Evolutionary conservation across 2,113 vertebrate species (phyloP), one percentile per base, ranked within the genome.

Genomic region (Lophochroa leadbeateri): DNA sequence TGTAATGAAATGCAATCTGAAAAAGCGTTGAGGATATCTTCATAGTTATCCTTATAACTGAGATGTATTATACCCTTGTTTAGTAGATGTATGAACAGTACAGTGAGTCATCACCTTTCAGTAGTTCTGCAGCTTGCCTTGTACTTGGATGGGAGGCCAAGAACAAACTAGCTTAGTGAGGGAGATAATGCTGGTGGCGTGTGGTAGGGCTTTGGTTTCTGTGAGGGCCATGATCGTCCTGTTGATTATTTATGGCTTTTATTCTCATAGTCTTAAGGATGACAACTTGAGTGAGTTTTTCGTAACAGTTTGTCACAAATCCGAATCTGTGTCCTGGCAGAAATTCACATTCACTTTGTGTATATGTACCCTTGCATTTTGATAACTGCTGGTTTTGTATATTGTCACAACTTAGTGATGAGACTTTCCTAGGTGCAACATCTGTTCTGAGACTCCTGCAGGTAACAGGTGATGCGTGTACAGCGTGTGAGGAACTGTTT

Each of bases 291-390:
- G 16, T 43, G 43, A 43, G 20, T 57, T 86, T 81, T 83, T 61
- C 31, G 2, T 91, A 78, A 60, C 16, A 29, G 16, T 83, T 88
- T 88, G 24, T 75, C 68, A 70, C 33, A 81, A 77, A 65, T 44
- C 11, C 33, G 71, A 61, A 33, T 74, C 21, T 0, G 3, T 84
- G 72, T 96, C 72, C 94, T 95, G 94, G 95, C 95, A 95, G 95
- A 96, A 97, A 96, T 75, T 97, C 95, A 92, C 12, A 13, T 29
- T 90, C 88, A 58, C 80, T 78, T 77, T 65, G 43, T 78, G 28
- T 70, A 63, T 85, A 41, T 67, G 58, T 88, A 61, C 19, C 31
- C 23, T 86, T 90, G 72, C 83, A 52, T 91, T 96, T 82, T 79
- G 47, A 28, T 49, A 46, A 33, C 15, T 10, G 29, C 17, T 37